phyloP scores from a whole-genome alignment of 2,888 invertebrate species.

The Odiellus spinosus region DNA sequence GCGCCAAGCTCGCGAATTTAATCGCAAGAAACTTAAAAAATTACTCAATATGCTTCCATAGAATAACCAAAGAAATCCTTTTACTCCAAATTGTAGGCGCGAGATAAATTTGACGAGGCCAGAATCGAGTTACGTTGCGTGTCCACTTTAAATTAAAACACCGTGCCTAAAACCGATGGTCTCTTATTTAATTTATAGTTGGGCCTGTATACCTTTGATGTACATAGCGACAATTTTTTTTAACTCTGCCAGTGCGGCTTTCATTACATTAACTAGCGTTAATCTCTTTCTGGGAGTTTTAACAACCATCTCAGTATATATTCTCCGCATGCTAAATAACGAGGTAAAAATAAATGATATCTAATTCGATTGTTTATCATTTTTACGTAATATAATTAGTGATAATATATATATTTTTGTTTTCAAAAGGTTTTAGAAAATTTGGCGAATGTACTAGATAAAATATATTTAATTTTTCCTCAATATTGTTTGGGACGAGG shows the following conservation, averaged over 20 bases:
- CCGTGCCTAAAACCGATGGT: too few species aligned
- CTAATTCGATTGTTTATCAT: conserved; percentile 1
- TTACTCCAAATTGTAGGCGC: too few species aligned
- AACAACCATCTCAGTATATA: conserved; percentile 49
- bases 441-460: conserved; percentile 18
- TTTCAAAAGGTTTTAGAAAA: conserved; percentile 34
- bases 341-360: conserved; percentile 24
- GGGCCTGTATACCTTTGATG: conserved; percentile 36
- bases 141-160: too few species aligned
- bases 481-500: conserved; percentile 75
- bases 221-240: conserved; percentile 35
- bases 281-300: conserved; percentile 29
- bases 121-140: too few species aligned
- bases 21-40: too few species aligned
- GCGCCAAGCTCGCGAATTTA: too few species aligned
- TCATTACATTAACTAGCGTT: conserved; percentile 34
- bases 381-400: too few species aligned
- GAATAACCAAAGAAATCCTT: too few species aligned
- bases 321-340: conserved; percentile 47
- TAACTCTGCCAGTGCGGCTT: conserved; percentile 35
- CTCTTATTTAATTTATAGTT: too few species aligned
- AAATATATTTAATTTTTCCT: conserved; percentile 56
- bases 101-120: too few species aligned
- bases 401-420: too few species aligned
- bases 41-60: too few species aligned